These are phyloP conservation scores for Amphiprion clarkii DNA, from an alignment of 2,797 vertebrate species.

Conservation along the genomic window DNA sequence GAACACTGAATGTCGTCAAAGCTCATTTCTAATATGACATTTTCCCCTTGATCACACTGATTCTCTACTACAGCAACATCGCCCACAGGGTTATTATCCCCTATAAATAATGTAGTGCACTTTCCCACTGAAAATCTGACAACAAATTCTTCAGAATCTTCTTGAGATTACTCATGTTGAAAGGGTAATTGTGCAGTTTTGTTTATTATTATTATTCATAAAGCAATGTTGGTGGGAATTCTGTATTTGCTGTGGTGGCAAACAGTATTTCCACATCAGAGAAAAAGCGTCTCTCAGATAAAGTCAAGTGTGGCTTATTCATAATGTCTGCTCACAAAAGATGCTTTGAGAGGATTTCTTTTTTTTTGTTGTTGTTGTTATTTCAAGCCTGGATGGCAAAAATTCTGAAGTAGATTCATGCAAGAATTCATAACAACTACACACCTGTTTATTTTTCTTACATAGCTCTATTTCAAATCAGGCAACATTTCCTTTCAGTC, in stretches of 20 bases:
- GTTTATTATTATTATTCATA: constrained; percentile 68
- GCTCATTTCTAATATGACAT: constrained; percentile 66
- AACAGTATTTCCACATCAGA: constrained; percentile 67
- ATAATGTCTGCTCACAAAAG: constrained; percentile 50
- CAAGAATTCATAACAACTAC: constrained; percentile 23
- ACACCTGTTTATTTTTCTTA: constrained; percentile 10
- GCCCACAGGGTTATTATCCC: constrained; percentile 60
- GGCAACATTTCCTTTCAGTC: constrained; percentile 41
- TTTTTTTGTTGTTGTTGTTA: constrained; percentile 8
- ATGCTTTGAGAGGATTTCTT: constrained; percentile 33
- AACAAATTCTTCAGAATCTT: constrained; percentile 65
- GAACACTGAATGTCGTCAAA: constrained; percentile 66
- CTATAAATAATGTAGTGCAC: constrained; percentile 73
- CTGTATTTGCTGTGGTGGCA: constrained; percentile 55
- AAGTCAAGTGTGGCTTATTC: constrained; percentile 51
- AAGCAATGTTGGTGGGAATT: constrained; percentile 64
- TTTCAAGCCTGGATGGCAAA: constrained; percentile 37
- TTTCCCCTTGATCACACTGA: constrained; percentile 68
- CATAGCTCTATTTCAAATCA: constrained; percentile 34
- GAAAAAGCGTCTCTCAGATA: constrained; percentile 46
- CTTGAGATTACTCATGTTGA: constrained; percentile 54
- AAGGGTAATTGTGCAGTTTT: constrained; percentile 63
- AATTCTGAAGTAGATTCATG: constrained; percentile 38
- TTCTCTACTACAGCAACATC: constrained; percentile 56
- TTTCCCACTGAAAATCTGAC: constrained; percentile 55